phyloP scores from a whole-genome alignment of 2,113 vertebrate genomes.

The Tychaedon coryphoeus region DNA sequence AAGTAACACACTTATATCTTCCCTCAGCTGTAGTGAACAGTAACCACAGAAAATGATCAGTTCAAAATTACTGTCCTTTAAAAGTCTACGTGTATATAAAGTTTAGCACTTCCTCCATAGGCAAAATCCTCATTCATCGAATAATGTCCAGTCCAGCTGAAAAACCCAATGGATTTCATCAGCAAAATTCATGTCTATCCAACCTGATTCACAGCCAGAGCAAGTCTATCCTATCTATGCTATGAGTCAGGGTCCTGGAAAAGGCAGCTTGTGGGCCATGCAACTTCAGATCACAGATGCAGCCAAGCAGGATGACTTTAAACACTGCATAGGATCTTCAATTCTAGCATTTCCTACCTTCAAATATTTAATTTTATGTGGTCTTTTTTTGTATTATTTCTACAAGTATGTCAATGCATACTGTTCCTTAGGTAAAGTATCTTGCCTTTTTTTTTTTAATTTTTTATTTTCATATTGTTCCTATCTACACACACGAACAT shows the following conservation, averaged over 20 bases:
- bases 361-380: neutral
- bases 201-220: neutral
- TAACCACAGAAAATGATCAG: neutral
- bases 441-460: neutral
- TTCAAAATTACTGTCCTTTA: neutral
- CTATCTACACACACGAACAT: neutral
- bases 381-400: neutral
- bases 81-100: accelerated
- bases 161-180: neutral
- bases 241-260: neutral
- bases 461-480: neutral
- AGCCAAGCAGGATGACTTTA: neutral
- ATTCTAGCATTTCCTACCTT: neutral
- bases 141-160: neutral
- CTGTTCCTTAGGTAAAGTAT: neutral
- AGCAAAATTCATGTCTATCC: neutral
- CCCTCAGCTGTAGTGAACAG: neutral
- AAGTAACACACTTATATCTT: neutral
- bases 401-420: neutral
- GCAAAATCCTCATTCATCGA: neutral
- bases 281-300: neutral
- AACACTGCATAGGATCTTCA: neutral
- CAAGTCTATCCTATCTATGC: neutral
- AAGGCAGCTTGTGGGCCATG: neutral
- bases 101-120: neutral